Percentiles rank a stretch among this genome's conserved stretches.
phyloP scores from a whole-genome alignment of 2,888 invertebrate genomes.

The Eulithis testata region DNA sequence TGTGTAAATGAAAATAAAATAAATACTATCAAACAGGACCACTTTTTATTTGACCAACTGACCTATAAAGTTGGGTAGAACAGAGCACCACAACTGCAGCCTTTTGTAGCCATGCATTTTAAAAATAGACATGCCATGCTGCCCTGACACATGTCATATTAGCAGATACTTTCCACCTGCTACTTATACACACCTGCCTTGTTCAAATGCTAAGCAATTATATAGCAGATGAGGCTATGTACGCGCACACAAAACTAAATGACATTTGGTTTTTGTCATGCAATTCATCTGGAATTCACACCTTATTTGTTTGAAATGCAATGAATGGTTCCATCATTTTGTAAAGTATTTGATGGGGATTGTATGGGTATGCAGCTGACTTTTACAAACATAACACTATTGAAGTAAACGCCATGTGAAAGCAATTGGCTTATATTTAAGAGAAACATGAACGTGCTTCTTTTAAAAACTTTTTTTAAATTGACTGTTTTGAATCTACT shows the following conservation, averaged over 20 bases:
- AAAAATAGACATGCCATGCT: conserved; percentile 10
- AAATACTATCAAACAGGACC: background rate
- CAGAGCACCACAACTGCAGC: conserved; percentile 6
- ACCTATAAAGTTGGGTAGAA: conserved; percentile 13
- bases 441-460: too few relatives aligned
- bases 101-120: conserved; percentile 8
- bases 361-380: background rate
- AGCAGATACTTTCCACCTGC: conserved; percentile 15
- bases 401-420: too few relatives aligned
- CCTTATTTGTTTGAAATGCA: conserved; percentile 8
- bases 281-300: background rate
- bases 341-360: background rate
- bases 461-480: too few relatives aligned
- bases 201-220: conserved; percentile 18
- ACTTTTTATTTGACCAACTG: conserved; percentile 21
- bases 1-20: background rate
- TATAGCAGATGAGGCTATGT: conserved; percentile 12
- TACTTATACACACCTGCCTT: conserved; percentile 7
- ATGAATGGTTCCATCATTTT: background rate
- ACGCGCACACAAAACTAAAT: conserved; percentile 10
- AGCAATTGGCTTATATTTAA: too few relatives aligned
- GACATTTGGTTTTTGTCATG: conserved; percentile 18
- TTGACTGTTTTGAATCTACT: too few relatives aligned
- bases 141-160: conserved; percentile 22
- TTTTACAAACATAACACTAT: background rate